Percentiles rank a stretch among this genome's conserved stretches.
These are phyloP conservation scores for Oxygymnocypris stewartii DNA, from an alignment of 2,113 vertebrate genomes.

Conservation along the genomic window DNA sequence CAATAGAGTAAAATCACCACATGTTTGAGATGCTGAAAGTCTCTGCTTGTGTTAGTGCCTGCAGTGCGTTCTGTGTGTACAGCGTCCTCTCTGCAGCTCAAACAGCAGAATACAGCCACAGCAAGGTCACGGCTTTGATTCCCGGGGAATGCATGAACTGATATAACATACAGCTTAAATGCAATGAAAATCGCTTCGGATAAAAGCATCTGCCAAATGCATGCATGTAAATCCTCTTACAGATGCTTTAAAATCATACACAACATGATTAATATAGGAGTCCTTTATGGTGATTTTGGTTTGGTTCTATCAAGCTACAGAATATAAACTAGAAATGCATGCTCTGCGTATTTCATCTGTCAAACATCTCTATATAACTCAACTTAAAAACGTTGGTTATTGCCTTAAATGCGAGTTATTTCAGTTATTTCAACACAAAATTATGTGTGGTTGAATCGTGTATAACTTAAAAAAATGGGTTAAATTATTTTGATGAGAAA, in stretches of 20 bases:
- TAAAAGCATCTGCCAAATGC: not conserved
- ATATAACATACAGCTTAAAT: not conserved
- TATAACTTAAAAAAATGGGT: no score
- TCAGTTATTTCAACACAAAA: no score
- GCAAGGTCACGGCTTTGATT: not conserved
- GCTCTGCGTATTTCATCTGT: not conserved
- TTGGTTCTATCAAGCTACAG: not conserved
- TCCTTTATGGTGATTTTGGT: not conserved
- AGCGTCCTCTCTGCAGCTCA: not conserved
- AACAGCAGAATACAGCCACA: not conserved
- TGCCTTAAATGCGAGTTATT: no score
- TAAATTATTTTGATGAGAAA: no score
- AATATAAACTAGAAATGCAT: not conserved
- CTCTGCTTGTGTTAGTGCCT: not conserved
- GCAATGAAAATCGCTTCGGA: not conserved
- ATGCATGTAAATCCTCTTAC: conserved; percentile 1
- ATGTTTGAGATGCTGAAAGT: not conserved
- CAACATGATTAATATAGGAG: not conserved
- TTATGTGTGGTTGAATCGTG: no score
- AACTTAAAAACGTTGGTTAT: no score
- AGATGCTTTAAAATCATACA: not conserved
- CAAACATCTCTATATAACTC: not conserved
- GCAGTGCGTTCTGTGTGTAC: not conserved
- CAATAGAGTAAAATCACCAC: conserved; percentile 61
- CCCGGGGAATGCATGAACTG: not conserved